These are phyloP conservation scores for Autographa gamma DNA, from an alignment of 2,888 invertebrate genomes.

Conservation along the genomic window DNA sequence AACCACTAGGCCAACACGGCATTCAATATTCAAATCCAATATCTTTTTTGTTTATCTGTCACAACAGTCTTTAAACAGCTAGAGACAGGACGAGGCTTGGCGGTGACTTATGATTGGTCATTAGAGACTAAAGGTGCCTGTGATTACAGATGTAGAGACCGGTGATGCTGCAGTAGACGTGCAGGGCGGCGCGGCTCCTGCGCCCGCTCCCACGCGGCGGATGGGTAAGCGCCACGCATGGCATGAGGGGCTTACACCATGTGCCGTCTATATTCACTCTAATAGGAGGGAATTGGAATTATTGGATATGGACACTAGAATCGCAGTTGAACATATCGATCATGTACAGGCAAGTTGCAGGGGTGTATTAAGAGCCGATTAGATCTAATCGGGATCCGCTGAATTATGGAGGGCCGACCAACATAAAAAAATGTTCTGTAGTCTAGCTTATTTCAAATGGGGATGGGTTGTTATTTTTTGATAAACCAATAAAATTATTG, in stretches of 20 bases:
- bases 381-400: no score
- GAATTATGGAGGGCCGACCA: no score
- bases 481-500: no score
- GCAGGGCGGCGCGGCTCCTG: slow-evolving; percentile 61
- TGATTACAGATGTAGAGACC: slow-evolving; percentile 82
- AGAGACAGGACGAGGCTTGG: no score
- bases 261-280: slow-evolving; percentile 41
- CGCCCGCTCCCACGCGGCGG: slow-evolving; percentile 48
- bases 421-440: no score
- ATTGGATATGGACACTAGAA: not conserved
- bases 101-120: no score
- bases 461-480: no score
- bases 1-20: no score
- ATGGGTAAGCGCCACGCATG: slow-evolving; percentile 75
- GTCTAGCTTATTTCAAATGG: no score
- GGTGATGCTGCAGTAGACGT: slow-evolving; percentile 63
- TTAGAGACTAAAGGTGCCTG: slow-evolving; percentile 29
- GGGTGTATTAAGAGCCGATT: not conserved
- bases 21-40: no score
- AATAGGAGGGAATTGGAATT: not conserved
- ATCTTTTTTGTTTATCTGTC: no score
- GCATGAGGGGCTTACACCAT: slow-evolving; percentile 54
- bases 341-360: not conserved
- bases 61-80: no score
- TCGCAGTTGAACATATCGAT: not conserved